Percentiles rank a stretch among this genome's conserved stretches.
These are phyloP conservation scores for Calosoma granatense DNA, from an alignment of 1,140 invertebrate genomes.

Conservation along the genomic window DNA sequence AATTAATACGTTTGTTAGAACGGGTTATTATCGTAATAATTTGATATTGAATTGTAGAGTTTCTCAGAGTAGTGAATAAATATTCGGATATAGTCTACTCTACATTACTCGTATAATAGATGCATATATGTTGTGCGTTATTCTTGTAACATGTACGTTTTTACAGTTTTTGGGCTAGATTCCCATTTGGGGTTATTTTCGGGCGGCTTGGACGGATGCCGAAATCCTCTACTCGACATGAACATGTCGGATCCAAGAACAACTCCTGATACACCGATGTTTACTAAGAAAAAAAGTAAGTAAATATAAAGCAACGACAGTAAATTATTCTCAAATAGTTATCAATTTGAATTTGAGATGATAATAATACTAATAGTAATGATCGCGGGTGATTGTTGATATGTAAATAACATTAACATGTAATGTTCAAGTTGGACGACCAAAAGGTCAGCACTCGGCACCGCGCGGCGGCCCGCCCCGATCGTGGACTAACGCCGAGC, in stretches of 20 bases:
- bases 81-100: no score
- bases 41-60: no score
- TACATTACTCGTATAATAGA: no score
- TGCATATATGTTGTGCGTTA: neutral
- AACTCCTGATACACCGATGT: slow-evolving; percentile 45
- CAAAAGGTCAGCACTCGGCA: slow-evolving; percentile 80
- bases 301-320: slow-evolving; percentile 17
- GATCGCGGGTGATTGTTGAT: no score
- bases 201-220: slow-evolving; percentile 57
- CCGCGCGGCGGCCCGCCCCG: slow-evolving; percentile 77
- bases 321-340: neutral
- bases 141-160: no score
- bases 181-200: slow-evolving; percentile 59
- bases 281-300: slow-evolving; percentile 63
- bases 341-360: neutral
- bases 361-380: no score
- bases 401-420: neutral
- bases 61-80: no score
- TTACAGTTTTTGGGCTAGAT: slow-evolving; percentile 64
- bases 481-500: slow-evolving; percentile 82
- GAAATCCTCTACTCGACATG: slow-evolving; percentile 60
- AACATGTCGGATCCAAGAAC: slow-evolving; percentile 53
- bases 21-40: no score
- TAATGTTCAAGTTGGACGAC: slow-evolving; percentile 46
- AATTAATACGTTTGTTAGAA: no score